These are phyloP conservation scores for Mustelus asterias DNA, from an alignment of 2,113 vertebrate species.

Conservation along the genomic window DNA sequence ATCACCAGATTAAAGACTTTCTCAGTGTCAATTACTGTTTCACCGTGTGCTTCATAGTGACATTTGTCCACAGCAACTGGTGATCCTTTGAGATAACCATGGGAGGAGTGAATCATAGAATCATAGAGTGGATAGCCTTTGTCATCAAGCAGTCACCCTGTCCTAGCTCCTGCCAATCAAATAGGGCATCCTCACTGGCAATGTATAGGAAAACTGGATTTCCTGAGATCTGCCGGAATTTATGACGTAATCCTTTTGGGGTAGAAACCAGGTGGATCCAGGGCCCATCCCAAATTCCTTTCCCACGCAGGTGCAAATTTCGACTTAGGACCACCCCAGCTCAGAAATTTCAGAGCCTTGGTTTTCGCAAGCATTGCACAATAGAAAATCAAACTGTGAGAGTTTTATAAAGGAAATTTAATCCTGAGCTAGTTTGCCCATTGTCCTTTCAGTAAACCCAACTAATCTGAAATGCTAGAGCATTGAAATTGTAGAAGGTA, in stretches of 20 bases:
- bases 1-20: neutral
- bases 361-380: neutral
- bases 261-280: neutral
- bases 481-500: constrained; percentile 24
- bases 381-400: neutral
- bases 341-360: neutral
- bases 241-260: neutral
- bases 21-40: neutral
- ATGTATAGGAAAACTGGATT: neutral
- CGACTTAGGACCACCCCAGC: neutral
- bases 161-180: neutral
- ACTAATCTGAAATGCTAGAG: neutral
- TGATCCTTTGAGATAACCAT: neutral
- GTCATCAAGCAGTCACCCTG: neutral
- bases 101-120: neutral
- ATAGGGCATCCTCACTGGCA: neutral
- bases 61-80: neutral
- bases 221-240: neutral
- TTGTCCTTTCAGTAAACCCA: constrained; percentile 23
- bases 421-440: neutral
- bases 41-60: neutral
- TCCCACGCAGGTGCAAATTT: neutral
- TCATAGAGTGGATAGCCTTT: neutral
- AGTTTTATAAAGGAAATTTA: constrained; percentile 25
- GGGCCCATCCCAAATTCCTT: neutral